phyloP scores from a whole-genome alignment of 2,113 vertebrate species.

The Onychostruthus taczanowskii region DNA sequence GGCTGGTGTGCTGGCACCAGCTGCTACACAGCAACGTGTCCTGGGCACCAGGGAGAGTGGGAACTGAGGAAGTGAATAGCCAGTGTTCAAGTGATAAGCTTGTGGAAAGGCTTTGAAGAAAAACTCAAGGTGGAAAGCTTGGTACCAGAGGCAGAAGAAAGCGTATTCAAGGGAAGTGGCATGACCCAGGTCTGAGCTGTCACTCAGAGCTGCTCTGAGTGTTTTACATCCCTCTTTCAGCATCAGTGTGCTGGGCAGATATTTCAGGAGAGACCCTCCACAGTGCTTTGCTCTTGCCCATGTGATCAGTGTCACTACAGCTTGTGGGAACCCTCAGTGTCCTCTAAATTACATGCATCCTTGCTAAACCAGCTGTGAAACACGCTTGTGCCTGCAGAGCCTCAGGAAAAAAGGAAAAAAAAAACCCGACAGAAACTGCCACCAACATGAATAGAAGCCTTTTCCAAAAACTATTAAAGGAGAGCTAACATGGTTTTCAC shows the following conservation, averaged over 20 bases:
- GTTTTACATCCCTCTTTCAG: not conserved
- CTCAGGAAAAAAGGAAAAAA: not conserved
- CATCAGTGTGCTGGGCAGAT: not conserved
- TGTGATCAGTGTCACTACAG: not conserved
- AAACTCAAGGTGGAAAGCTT: not conserved
- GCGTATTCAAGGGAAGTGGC: fast-evolving
- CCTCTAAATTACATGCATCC: not conserved
- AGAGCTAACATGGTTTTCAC: not conserved
- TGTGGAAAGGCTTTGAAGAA: not conserved
- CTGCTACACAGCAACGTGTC: fast-evolving
- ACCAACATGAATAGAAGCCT: not conserved
- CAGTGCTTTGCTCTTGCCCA: not conserved
- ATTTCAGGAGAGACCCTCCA: not conserved
- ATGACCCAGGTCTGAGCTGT: not conserved
- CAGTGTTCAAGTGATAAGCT: not conserved
- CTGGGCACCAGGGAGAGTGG: not conserved
- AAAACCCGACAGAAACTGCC: not conserved
- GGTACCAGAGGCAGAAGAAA: not conserved
- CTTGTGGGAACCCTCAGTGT: not conserved
- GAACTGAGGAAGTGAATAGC: not conserved
- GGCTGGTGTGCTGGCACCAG: not conserved
- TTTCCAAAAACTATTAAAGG: conserved; percentile 1
- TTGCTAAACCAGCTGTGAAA: conserved; percentile 25
- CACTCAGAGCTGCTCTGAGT: not conserved
- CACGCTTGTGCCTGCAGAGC: not conserved